Conservation (phyloP, 2,797 vertebrate species). For the Takifugu ocellatus region DNA sequence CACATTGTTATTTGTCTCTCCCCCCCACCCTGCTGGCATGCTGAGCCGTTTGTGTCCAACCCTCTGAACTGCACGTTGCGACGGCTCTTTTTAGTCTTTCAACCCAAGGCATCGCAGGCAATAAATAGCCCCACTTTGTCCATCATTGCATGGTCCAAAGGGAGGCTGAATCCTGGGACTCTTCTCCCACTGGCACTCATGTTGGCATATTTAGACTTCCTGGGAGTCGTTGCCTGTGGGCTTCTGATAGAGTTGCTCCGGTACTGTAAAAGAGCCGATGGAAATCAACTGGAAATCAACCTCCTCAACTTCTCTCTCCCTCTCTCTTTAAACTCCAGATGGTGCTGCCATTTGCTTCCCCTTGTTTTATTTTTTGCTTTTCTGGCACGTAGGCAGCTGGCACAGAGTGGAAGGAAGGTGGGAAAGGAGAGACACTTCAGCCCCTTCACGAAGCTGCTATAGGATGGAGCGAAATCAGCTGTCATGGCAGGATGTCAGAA, state of each 20-base stretch:
- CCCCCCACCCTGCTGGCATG: not conserved
- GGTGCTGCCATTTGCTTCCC: constrained; percentile 54
- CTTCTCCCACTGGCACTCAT: constrained; percentile 40
- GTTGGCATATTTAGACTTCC: constrained; percentile 41
- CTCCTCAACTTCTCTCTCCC: constrained; percentile 19
- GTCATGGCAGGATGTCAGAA: constrained; percentile 18
- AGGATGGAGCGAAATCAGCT: constrained; percentile 13
- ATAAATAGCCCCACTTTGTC: constrained; percentile 51
- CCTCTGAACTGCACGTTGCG: constrained; percentile 23
- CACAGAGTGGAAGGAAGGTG: constrained; percentile 20
- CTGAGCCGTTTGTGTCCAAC: constrained; percentile 22
- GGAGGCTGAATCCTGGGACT: constrained; percentile 36
- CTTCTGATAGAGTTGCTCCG: constrained; percentile 51
- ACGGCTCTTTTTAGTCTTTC: constrained; percentile 37
- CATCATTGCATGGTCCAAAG: constrained; percentile 35
- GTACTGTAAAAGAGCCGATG: constrained; percentile 58
- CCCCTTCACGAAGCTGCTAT: constrained; percentile 13
- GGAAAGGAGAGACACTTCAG: not conserved
- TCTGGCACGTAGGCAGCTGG: constrained; percentile 47
- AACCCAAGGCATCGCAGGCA: constrained; percentile 23
- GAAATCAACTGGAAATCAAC: constrained; percentile 61
- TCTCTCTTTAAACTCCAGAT: constrained; percentile 54
- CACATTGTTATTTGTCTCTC: constrained; percentile 4
- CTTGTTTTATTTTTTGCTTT: constrained; percentile 47
- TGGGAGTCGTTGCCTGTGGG: constrained; percentile 47